A percentile compares a stretch with the other conserved stretches of the same genome.
These are phyloP conservation scores for Callipepla californica DNA, from an alignment of 2,113 vertebrate species.

Conservation along the genomic window DNA sequence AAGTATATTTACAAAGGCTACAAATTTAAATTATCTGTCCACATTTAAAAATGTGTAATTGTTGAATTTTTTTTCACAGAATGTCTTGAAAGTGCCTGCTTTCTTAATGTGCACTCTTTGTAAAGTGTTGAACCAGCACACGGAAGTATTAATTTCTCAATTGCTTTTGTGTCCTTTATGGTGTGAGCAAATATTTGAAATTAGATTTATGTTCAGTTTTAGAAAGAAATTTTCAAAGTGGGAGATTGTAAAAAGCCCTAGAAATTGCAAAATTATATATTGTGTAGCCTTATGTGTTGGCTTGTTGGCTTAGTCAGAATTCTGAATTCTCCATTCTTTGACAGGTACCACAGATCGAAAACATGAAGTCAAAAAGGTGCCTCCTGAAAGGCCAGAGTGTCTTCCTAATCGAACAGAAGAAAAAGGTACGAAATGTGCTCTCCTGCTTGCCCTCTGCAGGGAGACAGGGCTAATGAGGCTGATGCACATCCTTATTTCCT, in stretches of 20 bases:
- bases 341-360: slow-evolving; percentile 88
- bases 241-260: background rate
- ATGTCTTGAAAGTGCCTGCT: background rate
- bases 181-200: background rate
- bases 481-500: background rate
- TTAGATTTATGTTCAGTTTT: background rate
- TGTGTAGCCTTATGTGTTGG: background rate
- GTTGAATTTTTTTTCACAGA: background rate
- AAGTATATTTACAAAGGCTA: background rate
- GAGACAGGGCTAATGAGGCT: background rate
- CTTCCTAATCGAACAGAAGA: slow-evolving; percentile 91
- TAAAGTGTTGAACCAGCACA: background rate
- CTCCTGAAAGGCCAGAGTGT: slow-evolving; percentile 94
- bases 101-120: background rate
- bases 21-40: background rate
- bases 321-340: background rate
- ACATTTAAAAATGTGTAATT: background rate
- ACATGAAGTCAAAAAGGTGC: slow-evolving; percentile 91
- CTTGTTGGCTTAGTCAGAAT: background rate
- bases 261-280: background rate
- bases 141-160: background rate
- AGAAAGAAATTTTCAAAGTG: background rate
- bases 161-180: background rate
- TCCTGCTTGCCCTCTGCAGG: slow-evolving; percentile 9
- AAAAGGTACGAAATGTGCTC: slow-evolving; percentile 86